phyloP scores from a whole-genome alignment of 2,797 vertebrate species.

The Iguana delicatissima region DNA sequence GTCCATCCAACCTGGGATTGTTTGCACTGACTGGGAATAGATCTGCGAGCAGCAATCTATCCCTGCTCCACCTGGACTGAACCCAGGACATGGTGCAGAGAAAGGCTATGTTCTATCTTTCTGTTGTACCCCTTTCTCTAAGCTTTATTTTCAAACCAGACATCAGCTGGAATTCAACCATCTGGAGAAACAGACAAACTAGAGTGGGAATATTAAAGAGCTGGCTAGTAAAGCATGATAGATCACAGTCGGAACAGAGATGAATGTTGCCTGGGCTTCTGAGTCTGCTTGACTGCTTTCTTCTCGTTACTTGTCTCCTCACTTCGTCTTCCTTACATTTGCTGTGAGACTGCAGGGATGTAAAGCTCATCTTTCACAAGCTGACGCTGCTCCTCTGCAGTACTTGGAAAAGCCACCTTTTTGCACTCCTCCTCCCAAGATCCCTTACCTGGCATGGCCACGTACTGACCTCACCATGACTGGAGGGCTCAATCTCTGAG shows the following conservation, averaged over 20 bases:
- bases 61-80: background rate
- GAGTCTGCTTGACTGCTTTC: background rate
- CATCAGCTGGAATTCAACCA: background rate
- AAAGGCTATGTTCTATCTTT: background rate
- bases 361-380: background rate
- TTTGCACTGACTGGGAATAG: background rate
- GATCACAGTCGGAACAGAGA: background rate
- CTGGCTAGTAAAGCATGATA: background rate
- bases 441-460: background rate
- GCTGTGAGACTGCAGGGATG: background rate
- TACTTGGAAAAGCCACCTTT: background rate
- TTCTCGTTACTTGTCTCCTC: background rate
- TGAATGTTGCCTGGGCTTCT: background rate
- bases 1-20: background rate
- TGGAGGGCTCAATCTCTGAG: conserved; percentile 90
- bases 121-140: background rate
- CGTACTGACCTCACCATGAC: conserved; percentile 84
- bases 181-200: background rate
- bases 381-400: background rate
- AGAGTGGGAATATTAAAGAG: background rate
- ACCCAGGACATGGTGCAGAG: background rate
- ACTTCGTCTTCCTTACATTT: background rate
- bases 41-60: background rate
- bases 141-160: background rate
- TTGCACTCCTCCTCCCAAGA: background rate